Evolutionary conservation across 30 jellyfish, hydroid and myxozoan genomes (phyloP).

Genomic region (Aurelia aurita): DNA sequence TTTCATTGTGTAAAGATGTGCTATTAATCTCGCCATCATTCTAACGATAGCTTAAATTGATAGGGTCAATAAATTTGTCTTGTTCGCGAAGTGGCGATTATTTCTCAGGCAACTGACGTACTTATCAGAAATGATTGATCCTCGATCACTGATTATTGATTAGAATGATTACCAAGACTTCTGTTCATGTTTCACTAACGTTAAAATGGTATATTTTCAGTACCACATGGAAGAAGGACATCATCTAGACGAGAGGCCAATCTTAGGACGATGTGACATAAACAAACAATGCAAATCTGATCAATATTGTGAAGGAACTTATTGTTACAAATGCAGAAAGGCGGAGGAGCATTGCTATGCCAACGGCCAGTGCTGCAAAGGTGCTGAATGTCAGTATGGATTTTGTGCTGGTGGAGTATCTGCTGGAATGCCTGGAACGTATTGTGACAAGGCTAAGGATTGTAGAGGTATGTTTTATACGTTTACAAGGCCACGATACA

Average conservation of each 20-base stretch:
- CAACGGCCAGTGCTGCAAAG: constrained; percentile 93
- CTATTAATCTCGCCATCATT: too few relatives aligned
- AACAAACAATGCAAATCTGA: constrained; percentile 79
- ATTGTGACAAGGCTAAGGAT: constrained; percentile 86
- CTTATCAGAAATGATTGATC: too few relatives aligned
- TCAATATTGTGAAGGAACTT: constrained; percentile 85
- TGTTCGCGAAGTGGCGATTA: too few relatives aligned
- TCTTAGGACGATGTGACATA: constrained; percentile 90
- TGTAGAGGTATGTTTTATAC: constrained; percentile 98
- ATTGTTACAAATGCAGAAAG: constrained; percentile 81
- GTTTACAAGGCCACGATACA: too few relatives aligned
- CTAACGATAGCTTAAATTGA: too few relatives aligned
- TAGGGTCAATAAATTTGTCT: too few relatives aligned
- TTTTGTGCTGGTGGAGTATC: constrained; percentile 78
- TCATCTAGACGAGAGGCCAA: constrained; percentile 80
- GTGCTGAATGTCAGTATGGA: constrained; percentile 94
- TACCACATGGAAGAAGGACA: constrained; percentile 51
- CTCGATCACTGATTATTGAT: too few relatives aligned
- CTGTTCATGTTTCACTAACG: too few relatives aligned
- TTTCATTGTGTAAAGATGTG: too few relatives aligned
- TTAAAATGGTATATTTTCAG: too few relatives aligned
- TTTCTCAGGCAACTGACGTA: too few relatives aligned
- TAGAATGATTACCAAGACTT: too few relatives aligned
- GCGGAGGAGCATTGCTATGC: constrained; percentile 89
- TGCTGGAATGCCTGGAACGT: constrained; percentile 98